Evolutionary conservation across 2,113 vertebrate genomes (phyloP).

Genomic region (Xenopus tropicalis): DNA sequence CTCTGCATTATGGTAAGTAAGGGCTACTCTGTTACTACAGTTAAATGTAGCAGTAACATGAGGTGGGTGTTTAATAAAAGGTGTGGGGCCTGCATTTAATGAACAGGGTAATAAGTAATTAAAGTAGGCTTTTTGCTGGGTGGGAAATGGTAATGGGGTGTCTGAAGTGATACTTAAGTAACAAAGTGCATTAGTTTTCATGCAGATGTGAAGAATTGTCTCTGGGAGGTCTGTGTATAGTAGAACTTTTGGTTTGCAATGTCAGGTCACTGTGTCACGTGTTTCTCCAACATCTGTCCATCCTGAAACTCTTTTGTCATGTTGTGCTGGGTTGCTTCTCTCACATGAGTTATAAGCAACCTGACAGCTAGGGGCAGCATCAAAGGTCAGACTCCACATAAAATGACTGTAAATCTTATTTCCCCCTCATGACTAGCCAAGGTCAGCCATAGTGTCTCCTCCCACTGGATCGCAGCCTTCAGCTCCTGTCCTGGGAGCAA

Average conservation of each 20-base stretch:
- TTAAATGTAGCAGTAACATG: neutral
- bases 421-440: constrained; percentile 31
- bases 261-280: neutral
- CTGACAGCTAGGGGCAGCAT: constrained; percentile 29
- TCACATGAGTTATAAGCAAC: constrained; percentile 26
- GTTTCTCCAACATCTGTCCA: constrained; percentile 31
- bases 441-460: constrained; percentile 31
- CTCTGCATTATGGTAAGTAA: constrained; percentile 94
- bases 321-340: constrained; percentile 12
- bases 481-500: constrained; percentile 44
- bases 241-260: neutral
- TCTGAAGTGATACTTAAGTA: neutral
- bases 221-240: neutral
- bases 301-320: constrained; percentile 20
- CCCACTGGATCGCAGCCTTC: constrained; percentile 34
- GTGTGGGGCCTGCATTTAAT: neutral
- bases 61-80: neutral
- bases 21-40: neutral
- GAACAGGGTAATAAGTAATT: neutral
- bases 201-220: neutral
- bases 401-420: constrained; percentile 46
- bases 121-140: neutral
- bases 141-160: neutral
- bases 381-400: constrained; percentile 43
- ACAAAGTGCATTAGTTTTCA: neutral